phyloP scores from a whole-genome alignment of 2,888 invertebrate genomes.

The Latrodectus elegans region DNA sequence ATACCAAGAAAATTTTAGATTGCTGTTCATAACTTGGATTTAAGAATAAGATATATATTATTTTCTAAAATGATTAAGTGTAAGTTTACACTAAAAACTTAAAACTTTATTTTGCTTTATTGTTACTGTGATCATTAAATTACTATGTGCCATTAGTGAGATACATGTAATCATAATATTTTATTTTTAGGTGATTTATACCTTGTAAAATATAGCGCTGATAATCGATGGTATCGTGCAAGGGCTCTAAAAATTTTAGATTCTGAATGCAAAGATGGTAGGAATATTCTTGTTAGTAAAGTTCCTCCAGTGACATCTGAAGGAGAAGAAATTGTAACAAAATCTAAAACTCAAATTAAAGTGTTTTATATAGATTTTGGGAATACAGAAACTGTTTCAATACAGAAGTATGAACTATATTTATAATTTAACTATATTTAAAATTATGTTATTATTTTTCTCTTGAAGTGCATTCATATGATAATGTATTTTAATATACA shows the following conservation, averaged over 20 bases:
- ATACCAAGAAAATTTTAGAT: no score
- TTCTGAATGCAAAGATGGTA: not conserved
- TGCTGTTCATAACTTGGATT: no score
- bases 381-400: constrained; percentile 46
- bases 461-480: no score
- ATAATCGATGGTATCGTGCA: constrained; percentile 65
- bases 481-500: no score
- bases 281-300: not conserved
- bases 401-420: constrained; percentile 22
- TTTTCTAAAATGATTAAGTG: no score
- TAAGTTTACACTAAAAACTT: no score
- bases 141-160: not conserved
- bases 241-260: constrained; percentile 21
- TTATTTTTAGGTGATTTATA: constrained; percentile 49
- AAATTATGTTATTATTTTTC: no score
- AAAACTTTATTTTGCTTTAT: no score
- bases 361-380: constrained; percentile 66
- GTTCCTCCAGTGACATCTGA: not conserved
- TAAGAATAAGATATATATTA: no score
- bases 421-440: no score
- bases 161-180: not conserved
- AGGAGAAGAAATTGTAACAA: not conserved
- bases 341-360: constrained; percentile 24
- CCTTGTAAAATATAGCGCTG: constrained; percentile 47
- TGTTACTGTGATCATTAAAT: not conserved